phyloP scores from a whole-genome alignment of 2,888 invertebrate genomes.

The Philonicus albiceps region DNA sequence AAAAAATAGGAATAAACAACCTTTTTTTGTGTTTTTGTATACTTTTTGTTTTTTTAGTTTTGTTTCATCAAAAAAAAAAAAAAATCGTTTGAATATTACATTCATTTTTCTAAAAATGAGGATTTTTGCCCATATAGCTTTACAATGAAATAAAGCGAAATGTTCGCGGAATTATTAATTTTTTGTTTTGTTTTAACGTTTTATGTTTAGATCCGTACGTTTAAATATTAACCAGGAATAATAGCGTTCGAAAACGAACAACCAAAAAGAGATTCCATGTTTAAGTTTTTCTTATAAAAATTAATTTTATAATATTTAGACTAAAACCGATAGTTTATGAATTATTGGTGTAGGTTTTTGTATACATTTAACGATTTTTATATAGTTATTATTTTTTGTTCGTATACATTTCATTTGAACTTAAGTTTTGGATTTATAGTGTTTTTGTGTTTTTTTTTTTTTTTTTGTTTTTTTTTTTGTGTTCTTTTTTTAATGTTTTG shows the following conservation, averaged over 20 bases:
- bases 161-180: slow-evolving; percentile 36
- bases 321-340: slow-evolving; percentile 39
- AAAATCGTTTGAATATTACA: neutral
- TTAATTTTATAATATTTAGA: slow-evolving; percentile 43
- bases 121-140: slow-evolving; percentile 62
- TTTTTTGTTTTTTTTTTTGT: no score
- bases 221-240: slow-evolving; percentile 30
- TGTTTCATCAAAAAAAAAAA: slow-evolving; percentile 38
- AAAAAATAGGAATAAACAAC: slow-evolving; percentile 22
- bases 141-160: slow-evolving; percentile 52
- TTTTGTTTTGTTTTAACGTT: slow-evolving; percentile 26
- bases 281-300: slow-evolving; percentile 12
- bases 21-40: slow-evolving; percentile 16
- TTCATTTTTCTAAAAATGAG: neutral
- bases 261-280: slow-evolving; percentile 27
- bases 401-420: slow-evolving; percentile 65
- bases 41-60: slow-evolving; percentile 40
- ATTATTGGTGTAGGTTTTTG: slow-evolving; percentile 46
- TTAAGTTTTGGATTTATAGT: slow-evolving; percentile 56
- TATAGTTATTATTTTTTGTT: slow-evolving; percentile 39
- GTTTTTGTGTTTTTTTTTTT: no score
- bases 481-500: slow-evolving; percentile 41
- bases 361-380: slow-evolving; percentile 50
- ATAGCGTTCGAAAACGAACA: slow-evolving; percentile 30
- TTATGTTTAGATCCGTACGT: slow-evolving; percentile 19